These are phyloP conservation scores for Hydrolagus colliei DNA, from an alignment of 2,797 vertebrate genomes.

Conservation along the genomic window DNA sequence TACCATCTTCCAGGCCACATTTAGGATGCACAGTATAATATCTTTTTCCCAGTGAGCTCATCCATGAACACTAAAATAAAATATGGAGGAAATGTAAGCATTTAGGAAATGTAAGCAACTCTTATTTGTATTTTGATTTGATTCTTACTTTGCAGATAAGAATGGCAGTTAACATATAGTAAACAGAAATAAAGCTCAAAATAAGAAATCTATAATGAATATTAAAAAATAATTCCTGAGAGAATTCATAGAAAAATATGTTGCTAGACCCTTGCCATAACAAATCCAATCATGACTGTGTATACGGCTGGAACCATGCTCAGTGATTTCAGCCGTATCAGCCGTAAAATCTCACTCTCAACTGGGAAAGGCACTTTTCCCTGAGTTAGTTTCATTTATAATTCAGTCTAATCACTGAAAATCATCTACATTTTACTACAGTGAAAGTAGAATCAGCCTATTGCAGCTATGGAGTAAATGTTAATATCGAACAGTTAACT, in stretches of 20 bases:
- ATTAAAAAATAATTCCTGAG: not conserved
- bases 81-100: not conserved
- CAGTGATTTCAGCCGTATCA: not conserved
- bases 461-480: not conserved
- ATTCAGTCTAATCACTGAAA: not conserved
- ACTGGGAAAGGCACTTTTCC: not conserved
- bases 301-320: not conserved
- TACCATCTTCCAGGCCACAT: too few species aligned
- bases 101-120: not conserved
- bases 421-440: not conserved
- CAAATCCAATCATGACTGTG: not conserved
- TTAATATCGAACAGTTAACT: not conserved
- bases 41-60: too few species aligned
- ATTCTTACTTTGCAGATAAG: not conserved
- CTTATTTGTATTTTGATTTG: not conserved
- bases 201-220: not conserved
- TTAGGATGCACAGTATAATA: not conserved
- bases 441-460: not conserved
- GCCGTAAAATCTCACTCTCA: not conserved
- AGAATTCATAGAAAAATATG: not conserved
- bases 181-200: not conserved
- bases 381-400: not conserved
- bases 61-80: not conserved
- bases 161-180: not conserved
- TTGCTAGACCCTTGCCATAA: not conserved